Evolutionary conservation across 2,888 invertebrate genomes (phyloP).

Genomic region (Eulithis testata): DNA sequence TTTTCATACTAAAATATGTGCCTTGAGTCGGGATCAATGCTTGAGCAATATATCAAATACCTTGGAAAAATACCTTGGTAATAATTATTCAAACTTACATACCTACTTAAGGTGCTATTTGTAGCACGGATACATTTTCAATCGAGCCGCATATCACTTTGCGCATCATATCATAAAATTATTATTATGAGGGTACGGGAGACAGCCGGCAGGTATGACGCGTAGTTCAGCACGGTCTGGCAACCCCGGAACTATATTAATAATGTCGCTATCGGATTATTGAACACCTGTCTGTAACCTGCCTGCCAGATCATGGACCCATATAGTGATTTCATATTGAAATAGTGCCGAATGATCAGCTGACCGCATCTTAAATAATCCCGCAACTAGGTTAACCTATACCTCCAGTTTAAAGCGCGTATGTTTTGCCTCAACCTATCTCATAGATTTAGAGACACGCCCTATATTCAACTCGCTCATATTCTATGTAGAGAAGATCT

Average conservation of each 20-base stretch:
- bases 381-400: not conserved
- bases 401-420: not conserved
- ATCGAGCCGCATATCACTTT: conserved; percentile 7
- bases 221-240: conserved; percentile 18
- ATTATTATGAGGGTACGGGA: conserved; percentile 3
- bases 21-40: no score
- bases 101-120: no score
- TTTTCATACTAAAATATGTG: no score
- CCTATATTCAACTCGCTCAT: not conserved
- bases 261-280: conserved; percentile 21
- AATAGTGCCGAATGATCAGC: not conserved
- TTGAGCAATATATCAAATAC: no score
- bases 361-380: not conserved
- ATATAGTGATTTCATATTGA: conserved; percentile 4
- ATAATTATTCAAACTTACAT: no score
- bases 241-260: conserved; percentile 23
- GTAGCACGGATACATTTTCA: not conserved
- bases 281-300: conserved; percentile 24
- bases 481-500: no score
- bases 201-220: conserved; percentile 8
- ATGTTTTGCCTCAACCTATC: not conserved
- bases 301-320: conserved; percentile 10
- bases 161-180: not conserved
- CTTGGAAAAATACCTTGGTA: no score
- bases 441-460: not conserved